These are phyloP conservation scores for Mergus octosetaceus DNA, from an alignment of 2,797 vertebrate species.

Conservation along the genomic window DNA sequence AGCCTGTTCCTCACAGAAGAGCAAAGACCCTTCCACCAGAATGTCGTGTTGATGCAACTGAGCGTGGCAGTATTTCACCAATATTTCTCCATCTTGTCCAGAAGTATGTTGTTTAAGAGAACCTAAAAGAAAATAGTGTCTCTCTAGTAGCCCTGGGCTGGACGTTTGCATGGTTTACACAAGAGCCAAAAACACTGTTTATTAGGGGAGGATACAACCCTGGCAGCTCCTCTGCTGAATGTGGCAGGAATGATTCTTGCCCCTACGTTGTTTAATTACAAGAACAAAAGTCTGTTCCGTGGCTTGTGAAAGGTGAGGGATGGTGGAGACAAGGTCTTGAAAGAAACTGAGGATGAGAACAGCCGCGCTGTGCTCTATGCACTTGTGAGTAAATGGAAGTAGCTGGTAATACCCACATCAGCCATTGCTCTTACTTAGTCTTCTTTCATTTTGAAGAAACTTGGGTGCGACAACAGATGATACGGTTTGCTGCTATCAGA, in stretches of 20 bases:
- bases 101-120: not conserved
- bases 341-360: not conserved
- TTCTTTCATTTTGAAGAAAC: not conserved
- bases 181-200: not conserved
- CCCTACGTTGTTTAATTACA: rapidly evolving
- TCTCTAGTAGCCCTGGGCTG: not conserved
- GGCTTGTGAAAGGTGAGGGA: not conserved
- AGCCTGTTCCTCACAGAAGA: not conserved
- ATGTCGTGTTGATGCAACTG: rapidly evolving
- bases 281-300: not conserved
- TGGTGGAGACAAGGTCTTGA: not conserved
- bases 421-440: not conserved
- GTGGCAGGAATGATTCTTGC: not conserved
- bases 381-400: not conserved
- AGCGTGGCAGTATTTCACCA: not conserved
- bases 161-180: not conserved
- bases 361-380: not conserved
- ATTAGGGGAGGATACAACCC: not conserved
- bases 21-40: not conserved
- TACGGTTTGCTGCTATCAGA: not conserved
- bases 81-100: not conserved
- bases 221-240: not conserved
- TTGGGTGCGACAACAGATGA: not conserved
- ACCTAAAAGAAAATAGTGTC: not conserved
- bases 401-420: not conserved